Base-by-base conservation (phyloP, 2,888 invertebrate species). In the Pachycephus smyrnensis region DNA sequence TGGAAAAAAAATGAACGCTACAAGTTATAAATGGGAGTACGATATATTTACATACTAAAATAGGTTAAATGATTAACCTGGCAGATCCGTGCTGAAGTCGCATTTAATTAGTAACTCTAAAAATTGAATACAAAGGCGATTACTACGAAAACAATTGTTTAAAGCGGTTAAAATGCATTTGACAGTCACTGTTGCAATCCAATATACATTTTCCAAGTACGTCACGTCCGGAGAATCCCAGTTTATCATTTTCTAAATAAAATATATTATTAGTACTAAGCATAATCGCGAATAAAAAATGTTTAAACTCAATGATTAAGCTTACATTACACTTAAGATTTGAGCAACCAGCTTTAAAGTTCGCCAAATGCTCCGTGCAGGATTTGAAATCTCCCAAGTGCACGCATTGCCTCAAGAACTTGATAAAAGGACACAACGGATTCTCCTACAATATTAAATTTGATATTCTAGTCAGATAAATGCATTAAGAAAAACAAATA, bases 81-180 rank as follows among this genome's bases (percentile, higher is more conserved):
- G 84, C 35, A 90, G 80, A 79, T 88, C 84, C 40, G 82, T 83
- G 37, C 86, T 80, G 79, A 91, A 88, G 30, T 88, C 83, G 68
- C 83, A 86, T 3, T 86, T 83, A 12, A 86, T 82, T 36, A 92
- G 79, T 36, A 83, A 77, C n/a, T 93, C 92, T 3, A 96, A 90
- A 82, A 96, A 94, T 84, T 94, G 93, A 55, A 94, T 93, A 89
- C 95, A 95, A 85, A 95, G 93, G 83, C 93, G 93, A 0, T 94
- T 92, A 76, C 95, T 96, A 69, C 93, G 92, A 82, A 95, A 94
- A 83, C 94, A 94, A 80, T 93, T 91, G 77, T 93, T 93, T 0
- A 96, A 88, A 2, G 95, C 93, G 1, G 93, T 92, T 79, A 94
- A 93, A n/a, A 95, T 91, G 36, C 96, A 90, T 12, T 93, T 92